These are phyloP conservation scores for Nothoprocta perdicaria DNA, from an alignment of 2,113 vertebrate species.

Conservation along the genomic window DNA sequence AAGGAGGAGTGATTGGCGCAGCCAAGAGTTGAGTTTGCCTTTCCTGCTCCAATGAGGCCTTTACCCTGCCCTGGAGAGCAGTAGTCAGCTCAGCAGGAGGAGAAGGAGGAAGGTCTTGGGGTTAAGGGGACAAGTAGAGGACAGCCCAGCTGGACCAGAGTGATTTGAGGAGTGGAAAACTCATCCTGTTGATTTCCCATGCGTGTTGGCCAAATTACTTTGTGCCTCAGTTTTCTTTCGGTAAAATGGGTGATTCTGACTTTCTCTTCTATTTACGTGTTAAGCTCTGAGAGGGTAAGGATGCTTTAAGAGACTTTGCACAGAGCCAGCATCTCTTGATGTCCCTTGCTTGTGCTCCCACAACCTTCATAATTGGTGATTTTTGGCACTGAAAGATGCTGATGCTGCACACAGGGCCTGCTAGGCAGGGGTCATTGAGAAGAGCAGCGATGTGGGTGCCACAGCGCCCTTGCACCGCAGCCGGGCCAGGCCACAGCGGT, in stretches of 20 bases:
- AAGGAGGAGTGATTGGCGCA: neutral
- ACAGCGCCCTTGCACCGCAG: neutral
- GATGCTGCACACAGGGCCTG: neutral
- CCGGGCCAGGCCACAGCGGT: neutral
- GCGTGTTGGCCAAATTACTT: neutral
- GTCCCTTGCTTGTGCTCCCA: too few relatives aligned
- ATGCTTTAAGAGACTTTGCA: neutral
- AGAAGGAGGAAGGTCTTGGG: neutral
- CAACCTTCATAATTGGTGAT: neutral
- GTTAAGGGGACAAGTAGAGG: accelerated
- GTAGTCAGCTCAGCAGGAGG: neutral
- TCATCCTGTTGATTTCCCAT: neutral
- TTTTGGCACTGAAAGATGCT: neutral
- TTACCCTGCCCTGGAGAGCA: neutral
- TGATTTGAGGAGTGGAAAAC: neutral
- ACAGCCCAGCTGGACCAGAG: accelerated
- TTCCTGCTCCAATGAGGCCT: neutral
- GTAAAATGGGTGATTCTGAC: neutral
- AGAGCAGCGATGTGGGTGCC: neutral
- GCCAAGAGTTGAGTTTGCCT: neutral
- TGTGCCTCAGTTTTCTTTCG: neutral
- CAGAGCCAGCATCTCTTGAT: too few relatives aligned
- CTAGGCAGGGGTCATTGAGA: neutral
- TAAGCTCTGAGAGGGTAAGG: neutral
- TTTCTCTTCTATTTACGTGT: neutral